Evolutionary conservation across 2,113 vertebrate genomes (phyloP).

Genomic region (Columba janthina): DNA sequence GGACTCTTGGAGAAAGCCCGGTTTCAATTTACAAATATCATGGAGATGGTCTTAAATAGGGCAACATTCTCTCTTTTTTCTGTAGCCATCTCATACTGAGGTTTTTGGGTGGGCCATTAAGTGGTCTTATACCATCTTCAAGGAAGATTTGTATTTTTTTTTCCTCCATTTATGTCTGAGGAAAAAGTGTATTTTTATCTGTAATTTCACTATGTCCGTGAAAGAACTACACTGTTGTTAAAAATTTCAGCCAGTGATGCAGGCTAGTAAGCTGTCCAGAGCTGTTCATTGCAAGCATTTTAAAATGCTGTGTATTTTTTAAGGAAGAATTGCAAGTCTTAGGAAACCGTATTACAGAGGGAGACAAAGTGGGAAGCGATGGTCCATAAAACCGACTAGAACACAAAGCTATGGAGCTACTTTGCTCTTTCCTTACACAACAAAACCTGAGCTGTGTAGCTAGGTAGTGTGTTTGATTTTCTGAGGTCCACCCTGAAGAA

Average conservation of each 20-base stretch:
- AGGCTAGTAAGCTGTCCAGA: not conserved
- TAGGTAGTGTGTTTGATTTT: not conserved
- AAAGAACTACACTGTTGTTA: not conserved
- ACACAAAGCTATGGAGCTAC: not conserved
- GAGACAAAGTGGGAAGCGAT: not conserved
- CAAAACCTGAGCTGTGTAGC: not conserved
- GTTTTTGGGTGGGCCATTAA: not conserved
- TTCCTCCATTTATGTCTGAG: not conserved
- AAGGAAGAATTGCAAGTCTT: not conserved
- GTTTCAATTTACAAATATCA: not conserved
- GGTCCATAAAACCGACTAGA: not conserved
- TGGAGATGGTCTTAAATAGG: not conserved
- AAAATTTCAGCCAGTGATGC: not conserved
- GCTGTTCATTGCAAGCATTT: not conserved
- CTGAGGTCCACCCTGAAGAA: not conserved
- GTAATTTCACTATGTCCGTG: not conserved
- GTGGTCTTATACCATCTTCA: not conserved
- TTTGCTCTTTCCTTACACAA: not conserved
- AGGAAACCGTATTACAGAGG: not conserved
- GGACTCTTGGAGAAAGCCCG: not conserved
- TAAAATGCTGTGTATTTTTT: not conserved
- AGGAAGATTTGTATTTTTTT: not conserved
- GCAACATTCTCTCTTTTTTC: not conserved
- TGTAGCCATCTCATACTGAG: not conserved
- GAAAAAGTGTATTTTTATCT: not conserved